phyloP scores from a whole-genome alignment of 2,113 vertebrate genomes.

The Paradoxurus hermaphroditus region DNA sequence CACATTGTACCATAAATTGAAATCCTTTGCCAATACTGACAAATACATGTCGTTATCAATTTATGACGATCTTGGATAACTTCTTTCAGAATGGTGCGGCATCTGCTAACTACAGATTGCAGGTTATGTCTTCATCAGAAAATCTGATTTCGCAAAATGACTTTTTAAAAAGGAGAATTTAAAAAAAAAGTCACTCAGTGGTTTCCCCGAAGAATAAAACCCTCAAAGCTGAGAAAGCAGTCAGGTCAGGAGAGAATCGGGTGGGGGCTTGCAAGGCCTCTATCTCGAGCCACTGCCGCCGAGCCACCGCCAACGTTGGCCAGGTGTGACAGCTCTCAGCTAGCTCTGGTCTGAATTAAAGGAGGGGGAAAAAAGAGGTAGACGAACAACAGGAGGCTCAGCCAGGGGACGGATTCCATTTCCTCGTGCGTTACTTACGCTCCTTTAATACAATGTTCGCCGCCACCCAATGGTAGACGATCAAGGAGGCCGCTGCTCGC shows the following conservation, averaged over 20 bases:
- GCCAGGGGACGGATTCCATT: background rate
- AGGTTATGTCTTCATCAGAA: conserved; percentile 53
- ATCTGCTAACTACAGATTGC: conserved; percentile 57
- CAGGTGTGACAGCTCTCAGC: background rate
- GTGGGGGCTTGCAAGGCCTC: background rate
- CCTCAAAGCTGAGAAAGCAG: conserved; percentile 81
- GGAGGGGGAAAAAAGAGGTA: background rate
- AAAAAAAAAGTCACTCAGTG: conserved; percentile 48
- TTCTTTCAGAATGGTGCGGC: conserved; percentile 44
- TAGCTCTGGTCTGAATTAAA: background rate
- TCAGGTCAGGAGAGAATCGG: conserved; percentile 30
- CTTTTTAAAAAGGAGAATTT: conserved; percentile 31
- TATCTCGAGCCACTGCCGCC: too few species aligned
- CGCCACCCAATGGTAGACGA: background rate
- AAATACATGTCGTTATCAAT: conserved; percentile 14
- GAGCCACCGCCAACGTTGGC: background rate
- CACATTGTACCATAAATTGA: conserved; percentile 49
- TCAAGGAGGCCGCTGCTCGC: background rate
- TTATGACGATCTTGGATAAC: background rate
- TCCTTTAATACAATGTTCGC: background rate
- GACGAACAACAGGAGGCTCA: background rate
- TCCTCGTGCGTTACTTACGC: background rate
- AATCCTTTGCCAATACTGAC: conserved; percentile 61
- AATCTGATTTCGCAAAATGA: background rate
- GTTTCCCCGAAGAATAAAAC: conserved; percentile 62